Conservation (phyloP, 2,888 invertebrate species). For the Tupiocoris notatus region DNA sequence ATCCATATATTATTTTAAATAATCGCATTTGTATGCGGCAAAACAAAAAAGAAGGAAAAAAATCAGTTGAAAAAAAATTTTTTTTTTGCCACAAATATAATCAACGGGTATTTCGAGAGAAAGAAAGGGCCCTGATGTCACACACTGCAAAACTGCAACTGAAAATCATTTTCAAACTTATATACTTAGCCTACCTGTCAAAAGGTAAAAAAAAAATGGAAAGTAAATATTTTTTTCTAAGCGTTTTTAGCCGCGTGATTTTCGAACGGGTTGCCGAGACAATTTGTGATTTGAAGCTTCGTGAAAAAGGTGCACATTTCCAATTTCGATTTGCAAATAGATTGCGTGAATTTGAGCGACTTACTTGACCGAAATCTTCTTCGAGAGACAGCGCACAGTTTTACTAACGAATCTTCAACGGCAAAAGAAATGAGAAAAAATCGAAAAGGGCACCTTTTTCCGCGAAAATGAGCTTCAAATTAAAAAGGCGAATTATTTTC, state of each 20-base stretch:
- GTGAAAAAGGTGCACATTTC: background rate
- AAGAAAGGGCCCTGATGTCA: conserved; percentile 40
- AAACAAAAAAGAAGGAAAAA: background rate
- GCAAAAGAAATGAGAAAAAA: too few species aligned
- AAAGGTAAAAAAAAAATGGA: too few species aligned
- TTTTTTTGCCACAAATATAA: too few species aligned
- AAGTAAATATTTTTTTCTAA: background rate
- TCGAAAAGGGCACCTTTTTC: background rate
- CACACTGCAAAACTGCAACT: conserved; percentile 42
- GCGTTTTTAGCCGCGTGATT: background rate
- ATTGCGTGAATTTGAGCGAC: background rate
- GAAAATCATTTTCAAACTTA: background rate
- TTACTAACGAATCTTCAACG: background rate
- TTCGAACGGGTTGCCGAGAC: too few species aligned
- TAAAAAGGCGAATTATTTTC: background rate
- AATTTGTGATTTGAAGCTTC: background rate
- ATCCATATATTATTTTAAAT: background rate
- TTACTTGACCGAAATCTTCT: background rate
- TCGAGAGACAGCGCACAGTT: background rate
- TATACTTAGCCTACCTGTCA: too few species aligned
- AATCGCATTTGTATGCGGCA: background rate
- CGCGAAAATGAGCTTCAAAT: background rate
- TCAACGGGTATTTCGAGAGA: conserved; percentile 6
- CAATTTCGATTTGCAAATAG: background rate
- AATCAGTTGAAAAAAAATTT: too few species aligned